Evolutionary conservation across 2,888 invertebrate genomes (phyloP).

Genomic region (Sarcophaga rosellei): DNA sequence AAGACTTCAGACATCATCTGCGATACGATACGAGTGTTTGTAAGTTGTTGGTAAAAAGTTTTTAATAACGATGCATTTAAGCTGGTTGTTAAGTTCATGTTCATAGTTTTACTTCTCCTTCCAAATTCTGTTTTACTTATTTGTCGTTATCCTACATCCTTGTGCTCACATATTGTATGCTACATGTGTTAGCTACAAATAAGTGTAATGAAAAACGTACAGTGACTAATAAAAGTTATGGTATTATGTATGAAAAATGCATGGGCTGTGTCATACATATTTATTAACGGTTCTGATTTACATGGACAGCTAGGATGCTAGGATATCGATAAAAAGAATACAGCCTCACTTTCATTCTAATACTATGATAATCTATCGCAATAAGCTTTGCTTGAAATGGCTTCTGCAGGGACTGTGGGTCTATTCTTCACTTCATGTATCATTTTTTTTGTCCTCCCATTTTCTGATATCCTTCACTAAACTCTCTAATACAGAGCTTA

Average conservation of each 20-base stretch:
- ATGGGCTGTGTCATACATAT: too few species aligned
- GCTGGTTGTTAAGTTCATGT: conserved; percentile 56
- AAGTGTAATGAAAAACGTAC: background rate
- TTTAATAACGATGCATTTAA: conserved; percentile 61
- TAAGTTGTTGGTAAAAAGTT: conserved; percentile 40
- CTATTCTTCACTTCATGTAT: too few species aligned
- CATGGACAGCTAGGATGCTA: too few species aligned
- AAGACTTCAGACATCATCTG: conserved; percentile 35
- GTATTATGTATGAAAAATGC: background rate
- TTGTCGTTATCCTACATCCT: background rate
- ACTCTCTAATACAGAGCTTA: too few species aligned
- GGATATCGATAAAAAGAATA: too few species aligned
- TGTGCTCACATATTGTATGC: background rate
- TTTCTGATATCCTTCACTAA: too few species aligned
- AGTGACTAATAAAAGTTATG: background rate
- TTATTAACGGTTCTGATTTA: too few species aligned
- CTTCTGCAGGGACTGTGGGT: too few species aligned
- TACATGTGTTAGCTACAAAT: background rate
- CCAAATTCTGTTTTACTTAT: background rate
- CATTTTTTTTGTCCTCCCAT: too few species aligned
- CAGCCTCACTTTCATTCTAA: too few species aligned
- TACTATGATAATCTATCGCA: too few species aligned
- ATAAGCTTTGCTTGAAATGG: too few species aligned
- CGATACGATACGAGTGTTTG: conserved; percentile 19
- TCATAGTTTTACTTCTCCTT: conserved; percentile 14